Conservation (phyloP, 2,888 invertebrate species). For the Ormyrus thymus region DNA sequence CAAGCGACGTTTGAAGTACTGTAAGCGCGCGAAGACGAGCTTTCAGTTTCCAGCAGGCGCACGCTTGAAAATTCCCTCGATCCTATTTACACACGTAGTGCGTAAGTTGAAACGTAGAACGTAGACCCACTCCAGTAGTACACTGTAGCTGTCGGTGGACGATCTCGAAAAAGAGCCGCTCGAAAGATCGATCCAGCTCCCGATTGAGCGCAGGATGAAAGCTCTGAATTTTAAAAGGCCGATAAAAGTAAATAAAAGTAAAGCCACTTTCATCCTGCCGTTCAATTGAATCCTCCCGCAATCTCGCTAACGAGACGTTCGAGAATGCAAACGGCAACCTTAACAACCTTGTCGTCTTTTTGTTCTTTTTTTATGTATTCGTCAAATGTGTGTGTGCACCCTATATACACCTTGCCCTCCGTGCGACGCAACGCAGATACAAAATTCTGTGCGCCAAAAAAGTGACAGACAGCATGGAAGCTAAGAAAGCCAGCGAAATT, state of each 20-base stretch:
- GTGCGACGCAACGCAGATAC: conserved; percentile 86
- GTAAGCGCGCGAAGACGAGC: not conserved
- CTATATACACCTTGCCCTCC: conserved; percentile 32
- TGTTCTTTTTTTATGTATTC: conserved; percentile 60
- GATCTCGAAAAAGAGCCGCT: not conserved
- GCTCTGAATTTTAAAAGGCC: not conserved
- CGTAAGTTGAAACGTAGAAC: conserved; percentile 24
- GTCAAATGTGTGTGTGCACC: conserved; percentile 52
- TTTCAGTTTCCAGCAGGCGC: conserved; percentile 35
- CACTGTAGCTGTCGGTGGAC: conserved; percentile 5
- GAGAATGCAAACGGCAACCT: conserved; percentile 54
- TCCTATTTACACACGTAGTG: conserved; percentile 23
- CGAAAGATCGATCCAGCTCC: conserved; percentile 13
- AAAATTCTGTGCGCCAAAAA: conserved; percentile 98
- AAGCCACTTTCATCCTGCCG: not conserved
- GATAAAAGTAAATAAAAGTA: not conserved
- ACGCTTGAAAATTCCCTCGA: conserved; percentile 10
- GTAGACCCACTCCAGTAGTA: conserved; percentile 27
- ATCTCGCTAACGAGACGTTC: conserved; percentile 47
- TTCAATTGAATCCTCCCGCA: conserved; percentile 18
- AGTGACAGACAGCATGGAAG: conserved; percentile 83
- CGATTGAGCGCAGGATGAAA: not conserved
- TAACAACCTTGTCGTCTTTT: conserved; percentile 60
- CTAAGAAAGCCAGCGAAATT: conserved; percentile 87
- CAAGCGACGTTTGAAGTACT: not conserved